Percentiles rank a stretch among this genome's conserved stretches.
Evolutionary conservation across 1,140 invertebrate species (phyloP).

Genomic region (Drosophila arawakana): DNA sequence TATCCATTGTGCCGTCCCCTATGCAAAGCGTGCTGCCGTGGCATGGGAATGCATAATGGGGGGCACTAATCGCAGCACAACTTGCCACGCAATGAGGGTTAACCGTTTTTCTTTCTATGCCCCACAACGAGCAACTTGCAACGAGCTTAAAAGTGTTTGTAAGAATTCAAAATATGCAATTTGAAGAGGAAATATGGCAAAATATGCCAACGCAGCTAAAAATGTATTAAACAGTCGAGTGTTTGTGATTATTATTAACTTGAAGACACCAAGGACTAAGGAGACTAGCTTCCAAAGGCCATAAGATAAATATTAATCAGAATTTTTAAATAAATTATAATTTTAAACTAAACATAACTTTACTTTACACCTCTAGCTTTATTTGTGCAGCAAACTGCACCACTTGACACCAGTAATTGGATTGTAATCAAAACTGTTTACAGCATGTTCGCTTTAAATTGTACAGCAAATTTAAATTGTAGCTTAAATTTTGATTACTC

Average conservation of each 20-base stretch:
- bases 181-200: background rate
- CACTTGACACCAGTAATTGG: too few relatives aligned
- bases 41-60: slow-evolving; percentile 45
- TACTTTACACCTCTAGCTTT: too few relatives aligned
- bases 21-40: background rate
- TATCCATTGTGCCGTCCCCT: slow-evolving; percentile 42
- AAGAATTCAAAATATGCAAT: slow-evolving; percentile 17
- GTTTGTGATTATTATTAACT: slow-evolving; percentile 27
- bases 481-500: slow-evolving; percentile 41
- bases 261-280: background rate
- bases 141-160: slow-evolving; percentile 4
- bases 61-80: slow-evolving; percentile 36
- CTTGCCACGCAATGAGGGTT: slow-evolving; percentile 46
- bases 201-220: background rate
- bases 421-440: slow-evolving; percentile 2
- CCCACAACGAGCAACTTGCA: slow-evolving; percentile 6
- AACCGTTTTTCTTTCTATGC: slow-evolving; percentile 30
- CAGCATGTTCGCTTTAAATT: background rate
- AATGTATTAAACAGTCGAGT: slow-evolving; percentile 3
- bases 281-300: too few relatives aligned
- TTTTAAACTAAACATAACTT: too few relatives aligned
- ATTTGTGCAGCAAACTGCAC: too few relatives aligned
- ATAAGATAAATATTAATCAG: too few relatives aligned
- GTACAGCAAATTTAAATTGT: slow-evolving; percentile 32
- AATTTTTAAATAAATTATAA: too few relatives aligned